phyloP scores from a whole-genome alignment of 2,888 invertebrate species.

The Lagria hirta region DNA sequence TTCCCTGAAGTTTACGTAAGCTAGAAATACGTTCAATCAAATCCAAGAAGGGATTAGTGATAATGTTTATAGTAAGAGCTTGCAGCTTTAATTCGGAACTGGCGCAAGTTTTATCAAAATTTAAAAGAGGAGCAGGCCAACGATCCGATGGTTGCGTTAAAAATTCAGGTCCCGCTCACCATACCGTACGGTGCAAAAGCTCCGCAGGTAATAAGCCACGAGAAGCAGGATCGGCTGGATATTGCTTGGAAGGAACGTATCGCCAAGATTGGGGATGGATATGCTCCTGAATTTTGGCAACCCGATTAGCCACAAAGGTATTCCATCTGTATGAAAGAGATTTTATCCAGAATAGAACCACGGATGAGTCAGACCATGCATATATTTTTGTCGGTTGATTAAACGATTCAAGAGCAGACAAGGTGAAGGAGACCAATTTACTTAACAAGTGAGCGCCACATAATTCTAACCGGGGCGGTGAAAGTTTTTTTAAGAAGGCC shows the following conservation, averaged over 20 bases:
- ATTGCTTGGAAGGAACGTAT: neutral
- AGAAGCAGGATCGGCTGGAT: constrained; percentile 2
- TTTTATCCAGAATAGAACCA: constrained; percentile 1
- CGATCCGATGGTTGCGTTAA: neutral
- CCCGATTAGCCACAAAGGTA: constrained; percentile 4
- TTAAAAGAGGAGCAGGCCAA: neutral
- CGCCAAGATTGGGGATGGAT: neutral
- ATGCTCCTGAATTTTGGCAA: neutral
- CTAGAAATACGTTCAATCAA: neutral
- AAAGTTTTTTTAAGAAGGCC: neutral
- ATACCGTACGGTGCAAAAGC: neutral
- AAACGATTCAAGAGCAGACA: neutral
- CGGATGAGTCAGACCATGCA: constrained; percentile 1
- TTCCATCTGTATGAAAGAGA: constrained; percentile 1
- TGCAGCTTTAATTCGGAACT: neutral
- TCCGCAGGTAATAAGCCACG: neutral
- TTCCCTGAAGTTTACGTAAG: neutral
- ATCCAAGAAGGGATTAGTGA: neutral
- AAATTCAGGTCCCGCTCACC: constrained; percentile 2
- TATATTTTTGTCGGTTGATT: neutral
- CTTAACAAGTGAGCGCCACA: constrained; percentile 1
- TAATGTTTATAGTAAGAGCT: neutral
- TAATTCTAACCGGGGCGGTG: constrained; percentile 1
- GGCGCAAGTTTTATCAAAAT: neutral
- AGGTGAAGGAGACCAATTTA: neutral